phyloP scores from a whole-genome alignment of 1,140 invertebrate genomes.

The Papilio polyxenes region DNA sequence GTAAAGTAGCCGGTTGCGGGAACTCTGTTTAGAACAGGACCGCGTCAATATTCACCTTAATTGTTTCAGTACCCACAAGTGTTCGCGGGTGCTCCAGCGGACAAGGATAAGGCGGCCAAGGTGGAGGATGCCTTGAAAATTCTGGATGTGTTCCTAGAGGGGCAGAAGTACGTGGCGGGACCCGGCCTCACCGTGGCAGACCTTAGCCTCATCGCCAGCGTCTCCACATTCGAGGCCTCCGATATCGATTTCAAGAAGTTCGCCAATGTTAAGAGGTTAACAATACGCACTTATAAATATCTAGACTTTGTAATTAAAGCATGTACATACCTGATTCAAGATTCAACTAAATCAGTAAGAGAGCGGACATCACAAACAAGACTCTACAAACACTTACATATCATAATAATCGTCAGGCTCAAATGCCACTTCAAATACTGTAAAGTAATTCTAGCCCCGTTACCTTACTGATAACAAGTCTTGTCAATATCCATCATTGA shows the following conservation, averaged over 20 bases:
- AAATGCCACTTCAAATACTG: no score
- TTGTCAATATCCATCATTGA: no score
- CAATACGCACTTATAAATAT: not conserved
- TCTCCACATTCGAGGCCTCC: conserved; percentile 85
- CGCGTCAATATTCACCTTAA: conserved; percentile 17
- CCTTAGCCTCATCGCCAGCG: conserved; percentile 81
- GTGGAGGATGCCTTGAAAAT: conserved; percentile 83
- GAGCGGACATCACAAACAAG: no score
- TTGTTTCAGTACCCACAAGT: conserved; percentile 84
- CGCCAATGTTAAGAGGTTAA: conserved; percentile 82
- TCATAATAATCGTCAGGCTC: no score
- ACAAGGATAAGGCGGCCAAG: conserved; percentile 84
- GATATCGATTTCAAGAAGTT: conserved; percentile 85
- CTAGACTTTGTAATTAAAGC: no score
- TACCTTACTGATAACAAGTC: no score
- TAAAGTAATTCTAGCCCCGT: no score
- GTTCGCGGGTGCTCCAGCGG: conserved; percentile 83
- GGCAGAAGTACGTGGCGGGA: conserved; percentile 84
- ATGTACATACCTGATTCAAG: no score
- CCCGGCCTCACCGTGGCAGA: conserved; percentile 88
- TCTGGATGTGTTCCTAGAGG: conserved; percentile 86
- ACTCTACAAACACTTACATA: no score
- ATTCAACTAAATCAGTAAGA: no score
- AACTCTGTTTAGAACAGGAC: no score
- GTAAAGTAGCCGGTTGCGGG: no score